phyloP scores from a whole-genome alignment of 2,797 vertebrate species.

The Acanthurus tractus region DNA sequence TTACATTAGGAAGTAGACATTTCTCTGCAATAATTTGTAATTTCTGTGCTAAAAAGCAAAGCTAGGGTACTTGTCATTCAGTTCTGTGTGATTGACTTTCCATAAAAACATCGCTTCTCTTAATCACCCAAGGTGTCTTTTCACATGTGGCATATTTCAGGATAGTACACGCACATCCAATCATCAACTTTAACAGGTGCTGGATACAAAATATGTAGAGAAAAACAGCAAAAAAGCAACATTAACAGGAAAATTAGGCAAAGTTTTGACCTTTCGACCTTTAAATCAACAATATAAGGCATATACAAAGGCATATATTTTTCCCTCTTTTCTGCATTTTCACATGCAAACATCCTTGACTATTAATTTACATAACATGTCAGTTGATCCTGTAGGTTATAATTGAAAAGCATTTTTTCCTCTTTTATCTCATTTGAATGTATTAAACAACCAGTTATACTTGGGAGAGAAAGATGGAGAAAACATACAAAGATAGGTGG shows the following conservation, averaged over 20 bases:
- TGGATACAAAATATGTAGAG: no score
- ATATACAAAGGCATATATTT: no score
- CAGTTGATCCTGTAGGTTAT: background rate
- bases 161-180: no score
- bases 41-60: background rate
- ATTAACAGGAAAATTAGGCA: no score
- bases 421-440: slow-evolving; percentile 18
- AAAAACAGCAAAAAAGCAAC: no score
- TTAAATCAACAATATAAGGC: no score
- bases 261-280: no score
- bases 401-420: background rate
- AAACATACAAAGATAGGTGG: slow-evolving; percentile 26
- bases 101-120: background rate
- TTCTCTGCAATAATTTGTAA: background rate
- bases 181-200: no score
- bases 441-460: background rate
- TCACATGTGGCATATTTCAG: background rate
- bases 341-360: no score
- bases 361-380: no score
- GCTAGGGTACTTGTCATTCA: background rate
- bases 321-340: no score
- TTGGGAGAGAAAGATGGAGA: background rate
- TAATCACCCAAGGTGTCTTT: background rate
- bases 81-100: background rate
- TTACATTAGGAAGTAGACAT: slow-evolving; percentile 7